Evolutionary conservation across 37 sponge, comb jelly and placozoan genomes (phyloP).

Genomic region (Spongilla lacustris): DNA sequence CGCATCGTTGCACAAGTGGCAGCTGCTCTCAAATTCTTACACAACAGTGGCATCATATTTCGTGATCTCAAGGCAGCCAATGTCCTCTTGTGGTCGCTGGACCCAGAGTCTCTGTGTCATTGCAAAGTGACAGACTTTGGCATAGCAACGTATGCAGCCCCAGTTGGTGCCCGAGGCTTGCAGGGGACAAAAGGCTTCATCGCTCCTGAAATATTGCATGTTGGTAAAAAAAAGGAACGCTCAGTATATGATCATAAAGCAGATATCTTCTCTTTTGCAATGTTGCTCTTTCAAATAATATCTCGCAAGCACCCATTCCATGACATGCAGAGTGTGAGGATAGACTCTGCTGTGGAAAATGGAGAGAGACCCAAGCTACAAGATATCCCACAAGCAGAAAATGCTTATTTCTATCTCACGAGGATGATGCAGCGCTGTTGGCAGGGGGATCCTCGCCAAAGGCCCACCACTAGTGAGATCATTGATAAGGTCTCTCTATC

Average conservation of each 20-base stretch:
- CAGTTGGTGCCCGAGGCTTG: constrained; percentile 73
- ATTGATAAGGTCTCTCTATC: constrained; percentile 27
- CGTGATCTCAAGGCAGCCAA: constrained; percentile 91
- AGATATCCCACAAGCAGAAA: constrained; percentile 54
- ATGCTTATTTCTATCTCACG: constrained; percentile 70
- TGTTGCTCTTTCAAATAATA: constrained; percentile 88
- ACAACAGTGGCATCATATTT: constrained; percentile 76
- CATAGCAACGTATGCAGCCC: constrained; percentile 75
- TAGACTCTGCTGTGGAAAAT: constrained; percentile 55
- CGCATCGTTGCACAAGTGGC: constrained; percentile 83
- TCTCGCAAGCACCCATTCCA: constrained; percentile 75
- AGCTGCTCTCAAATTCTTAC: constrained; percentile 84
- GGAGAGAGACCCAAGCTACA: constrained; percentile 72
- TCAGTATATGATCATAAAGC: constrained; percentile 83
- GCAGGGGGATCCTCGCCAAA: constrained; percentile 73
- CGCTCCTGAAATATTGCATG: constrained; percentile 85
- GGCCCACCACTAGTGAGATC: constrained; percentile 51
- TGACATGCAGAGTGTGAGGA: constrained; percentile 45
- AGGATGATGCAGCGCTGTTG: constrained; percentile 81
- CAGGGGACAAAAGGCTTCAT: constrained; percentile 90
- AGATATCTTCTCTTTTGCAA: constrained; percentile 88
- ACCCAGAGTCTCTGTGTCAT: constrained; percentile 72
- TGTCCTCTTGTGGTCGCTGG: constrained; percentile 90
- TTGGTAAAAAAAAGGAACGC: constrained; percentile 65
- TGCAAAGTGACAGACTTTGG: constrained; percentile 91